These are phyloP conservation scores for Dromas ardeola DNA, from an alignment of 2,113 vertebrate species.

Conservation along the genomic window DNA sequence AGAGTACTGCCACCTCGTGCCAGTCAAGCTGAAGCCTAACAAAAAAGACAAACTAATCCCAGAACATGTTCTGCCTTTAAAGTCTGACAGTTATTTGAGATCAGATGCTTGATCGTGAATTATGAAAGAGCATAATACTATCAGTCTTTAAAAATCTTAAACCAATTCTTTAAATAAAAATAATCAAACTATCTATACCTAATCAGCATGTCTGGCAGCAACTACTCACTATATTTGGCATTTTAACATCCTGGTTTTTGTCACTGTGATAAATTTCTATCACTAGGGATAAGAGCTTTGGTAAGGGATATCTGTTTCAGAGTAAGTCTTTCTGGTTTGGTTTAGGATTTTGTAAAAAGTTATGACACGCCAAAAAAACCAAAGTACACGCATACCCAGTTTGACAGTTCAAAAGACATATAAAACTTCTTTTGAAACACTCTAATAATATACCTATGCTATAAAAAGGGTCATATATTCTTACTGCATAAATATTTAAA, in stretches of 20 bases:
- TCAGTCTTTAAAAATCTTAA: background rate
- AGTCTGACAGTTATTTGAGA: background rate
- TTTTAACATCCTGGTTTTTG: background rate
- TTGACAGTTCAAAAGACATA: background rate
- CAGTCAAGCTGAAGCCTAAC: background rate
- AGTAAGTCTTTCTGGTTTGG: background rate
- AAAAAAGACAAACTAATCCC: background rate
- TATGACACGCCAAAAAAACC: background rate
- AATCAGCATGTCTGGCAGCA: background rate
- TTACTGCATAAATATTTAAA: background rate
- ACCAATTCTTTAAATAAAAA: background rate
- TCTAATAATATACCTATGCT: background rate
- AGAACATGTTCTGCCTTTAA: background rate
- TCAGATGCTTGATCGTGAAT: background rate
- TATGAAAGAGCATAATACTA: background rate
- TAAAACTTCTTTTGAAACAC: background rate
- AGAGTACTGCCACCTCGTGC: constrained; percentile 76
- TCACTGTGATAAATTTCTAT: background rate
- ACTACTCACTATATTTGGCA: background rate
- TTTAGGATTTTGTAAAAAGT: background rate
- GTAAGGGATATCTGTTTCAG: background rate
- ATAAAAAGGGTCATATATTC: background rate
- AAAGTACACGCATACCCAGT: background rate
- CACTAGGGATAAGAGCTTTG: background rate
- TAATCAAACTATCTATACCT: background rate